Conservation (phyloP, 2,113 vertebrate genomes). For the Vulpes lagopus region DNA sequence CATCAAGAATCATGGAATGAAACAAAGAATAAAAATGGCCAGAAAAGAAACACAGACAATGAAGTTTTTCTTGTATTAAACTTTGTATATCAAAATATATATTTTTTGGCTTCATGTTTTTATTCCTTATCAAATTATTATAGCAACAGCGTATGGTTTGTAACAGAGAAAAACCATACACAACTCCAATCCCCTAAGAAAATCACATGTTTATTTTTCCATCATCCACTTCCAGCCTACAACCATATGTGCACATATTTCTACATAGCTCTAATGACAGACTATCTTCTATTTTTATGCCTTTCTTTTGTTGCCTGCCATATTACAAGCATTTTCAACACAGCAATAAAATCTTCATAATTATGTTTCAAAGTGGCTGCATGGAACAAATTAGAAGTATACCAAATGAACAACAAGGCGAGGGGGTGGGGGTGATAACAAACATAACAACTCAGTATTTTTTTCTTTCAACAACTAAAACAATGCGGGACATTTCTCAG, state of each 20-base stretch:
- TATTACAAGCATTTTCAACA: not conserved
- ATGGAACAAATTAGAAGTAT: not conserved
- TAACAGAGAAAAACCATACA: not conserved
- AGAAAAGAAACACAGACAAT: not conserved
- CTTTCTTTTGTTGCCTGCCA: not conserved
- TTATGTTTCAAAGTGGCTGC: not conserved
- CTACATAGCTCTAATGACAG: not conserved
- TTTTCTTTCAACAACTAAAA: conserved; percentile 35
- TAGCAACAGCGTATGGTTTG: not conserved
- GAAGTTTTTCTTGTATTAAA: not conserved
- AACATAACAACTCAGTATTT: not conserved
- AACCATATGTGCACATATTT: not conserved
- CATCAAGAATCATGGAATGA: not conserved
- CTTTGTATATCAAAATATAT: not conserved
- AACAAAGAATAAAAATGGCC: not conserved
- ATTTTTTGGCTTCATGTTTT: not conserved
- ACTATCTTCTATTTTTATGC: not conserved
- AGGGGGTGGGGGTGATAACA: not conserved
- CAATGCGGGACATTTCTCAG: not conserved
- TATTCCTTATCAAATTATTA: conserved; percentile 10
- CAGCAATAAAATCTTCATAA: conserved; percentile 23
- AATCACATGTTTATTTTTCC: not conserved
- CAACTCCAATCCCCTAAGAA: not conserved
- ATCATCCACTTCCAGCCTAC: not conserved
- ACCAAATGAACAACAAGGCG: not conserved